These are phyloP conservation scores for Seriola dumerili DNA, from an alignment of 2,113 vertebrate genomes.

Conservation along the genomic window DNA sequence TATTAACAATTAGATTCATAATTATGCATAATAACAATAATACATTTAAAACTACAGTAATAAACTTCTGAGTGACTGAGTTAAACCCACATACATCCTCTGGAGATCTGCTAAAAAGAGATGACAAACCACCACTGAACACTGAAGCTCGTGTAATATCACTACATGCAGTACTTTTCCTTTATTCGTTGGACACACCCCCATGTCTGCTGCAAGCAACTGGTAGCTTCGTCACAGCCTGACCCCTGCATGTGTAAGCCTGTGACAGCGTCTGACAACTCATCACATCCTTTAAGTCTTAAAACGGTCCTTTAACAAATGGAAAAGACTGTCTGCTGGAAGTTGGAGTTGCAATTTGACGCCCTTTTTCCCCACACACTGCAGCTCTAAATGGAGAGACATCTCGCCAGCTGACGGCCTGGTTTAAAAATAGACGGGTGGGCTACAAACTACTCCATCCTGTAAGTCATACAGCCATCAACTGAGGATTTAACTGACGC, in stretches of 20 bases:
- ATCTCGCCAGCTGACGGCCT: slow-evolving; percentile 75
- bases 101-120: not conserved
- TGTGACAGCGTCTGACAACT: not conserved
- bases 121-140: not conserved
- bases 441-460: slow-evolving; percentile 47
- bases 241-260: not conserved
- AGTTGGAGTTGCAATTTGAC: slow-evolving; percentile 75
- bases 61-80: not conserved
- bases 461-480: not conserved
- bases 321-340: slow-evolving; percentile 1
- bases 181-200: slow-evolving; percentile 57
- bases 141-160: not conserved
- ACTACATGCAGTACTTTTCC: slow-evolving; percentile 59
- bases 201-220: slow-evolving; percentile 65
- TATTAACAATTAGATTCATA: not conserved
- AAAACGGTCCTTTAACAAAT: not conserved
- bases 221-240: slow-evolving; percentile 28
- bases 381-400: slow-evolving; percentile 75
- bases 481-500: accelerated
- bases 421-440: slow-evolving; percentile 78
- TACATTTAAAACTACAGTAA: not conserved
- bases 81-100: not conserved
- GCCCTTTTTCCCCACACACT: slow-evolving; percentile 41
- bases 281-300: not conserved
- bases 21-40: not conserved